Base-by-base conservation (phyloP, 2,888 invertebrate genomes). In the Lepas anatifera region DNA sequence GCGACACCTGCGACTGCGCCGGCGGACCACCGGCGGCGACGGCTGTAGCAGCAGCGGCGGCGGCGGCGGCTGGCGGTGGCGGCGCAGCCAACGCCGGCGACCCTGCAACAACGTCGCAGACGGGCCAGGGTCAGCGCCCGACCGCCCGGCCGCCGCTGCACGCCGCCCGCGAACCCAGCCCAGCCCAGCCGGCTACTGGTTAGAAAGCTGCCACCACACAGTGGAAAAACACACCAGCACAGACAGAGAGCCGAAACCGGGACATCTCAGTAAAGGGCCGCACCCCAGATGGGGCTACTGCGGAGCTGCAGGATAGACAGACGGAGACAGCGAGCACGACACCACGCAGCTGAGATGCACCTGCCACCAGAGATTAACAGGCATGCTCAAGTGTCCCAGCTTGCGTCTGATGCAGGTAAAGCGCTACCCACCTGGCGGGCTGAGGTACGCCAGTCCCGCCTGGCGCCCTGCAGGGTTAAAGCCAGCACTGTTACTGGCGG, bases 11-110 rank as follows among this genome's bases (percentile, higher is more conserved):
- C 35, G 32, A 8, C 16, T n/a, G 13, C 32, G 32, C 58, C 58
- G n/a, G n/a, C n/a, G 69, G 41, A 74, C 74, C 10, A 72, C 70
- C 25, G 74, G 74, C 35, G 73, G 71, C n/a, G 66, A 58, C 4
- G 22, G 22, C 35, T 35, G 58, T 22, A 22, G 16, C 16, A n/a
- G 13, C 35, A 32, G 58, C 32, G 32, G 32, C 58, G 29, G 22
- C 7, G 22, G 58, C 6, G 58, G 58, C 7, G 22, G 32, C 22
- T 32, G 58, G 58, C 22, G 35, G 35, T 58, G 58, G 25, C 18
- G 58, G 58, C n/a, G n/a, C n/a, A n/a, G n/a, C n/a, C n/a, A n/a
- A n/a, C n/a, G n/a, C 11, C 41, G 41, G 58, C 22, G 13, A 22
- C 35, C 58, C 58, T 58, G 58, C 32, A 58, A 58, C 58, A 52